A percentile compares a stretch with the other conserved stretches of the same genome.
These are phyloP conservation scores for Gymnocheta viridis DNA, from an alignment of 2,888 invertebrate genomes.

Conservation along the genomic window DNA sequence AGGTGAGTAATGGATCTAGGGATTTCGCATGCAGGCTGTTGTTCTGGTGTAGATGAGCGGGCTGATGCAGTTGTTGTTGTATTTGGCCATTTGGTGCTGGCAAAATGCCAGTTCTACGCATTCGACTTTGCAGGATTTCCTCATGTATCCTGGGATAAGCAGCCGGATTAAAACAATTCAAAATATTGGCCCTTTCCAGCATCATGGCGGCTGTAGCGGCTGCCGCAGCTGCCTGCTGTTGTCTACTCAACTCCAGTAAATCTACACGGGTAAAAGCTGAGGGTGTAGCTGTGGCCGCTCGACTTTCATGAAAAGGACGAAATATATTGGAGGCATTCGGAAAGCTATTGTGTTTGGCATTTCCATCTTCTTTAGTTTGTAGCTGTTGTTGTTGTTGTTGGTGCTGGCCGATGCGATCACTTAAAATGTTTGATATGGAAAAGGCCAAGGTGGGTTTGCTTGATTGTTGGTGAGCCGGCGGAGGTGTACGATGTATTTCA, in stretches of 20 bases:
- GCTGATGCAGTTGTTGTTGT: not conserved
- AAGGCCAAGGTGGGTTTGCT: constrained; percentile 80
- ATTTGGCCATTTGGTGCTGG: constrained; percentile 57
- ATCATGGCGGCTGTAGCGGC: constrained; percentile 81
- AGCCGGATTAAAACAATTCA: constrained; percentile 81
- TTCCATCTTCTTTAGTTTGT: constrained; percentile 44
- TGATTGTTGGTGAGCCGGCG: constrained; percentile 78
- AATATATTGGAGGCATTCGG: constrained; percentile 75
- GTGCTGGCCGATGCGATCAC: constrained; percentile 80
- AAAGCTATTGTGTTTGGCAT: constrained; percentile 51
- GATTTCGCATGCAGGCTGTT: constrained; percentile 16
- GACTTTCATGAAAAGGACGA: constrained; percentile 80
- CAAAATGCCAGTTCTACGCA: constrained; percentile 77
- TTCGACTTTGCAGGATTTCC: constrained; percentile 80
- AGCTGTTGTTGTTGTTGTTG: constrained; percentile 70
- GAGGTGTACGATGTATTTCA: constrained; percentile 74
- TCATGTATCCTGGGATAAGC: constrained; percentile 82
- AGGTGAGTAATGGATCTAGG: constrained; percentile 31
- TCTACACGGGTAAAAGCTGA: constrained; percentile 81
- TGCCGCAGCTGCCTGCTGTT: constrained; percentile 80
- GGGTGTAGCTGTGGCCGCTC: constrained; percentile 73
- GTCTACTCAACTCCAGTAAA: constrained; percentile 80
- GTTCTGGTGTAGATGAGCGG: constrained; percentile 1
- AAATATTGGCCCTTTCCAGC: constrained; percentile 80
- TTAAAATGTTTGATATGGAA: constrained; percentile 81